Base-by-base conservation (phyloP, 64 coral and sea anemone species). In the Stichodactyla mertensii region DNA sequence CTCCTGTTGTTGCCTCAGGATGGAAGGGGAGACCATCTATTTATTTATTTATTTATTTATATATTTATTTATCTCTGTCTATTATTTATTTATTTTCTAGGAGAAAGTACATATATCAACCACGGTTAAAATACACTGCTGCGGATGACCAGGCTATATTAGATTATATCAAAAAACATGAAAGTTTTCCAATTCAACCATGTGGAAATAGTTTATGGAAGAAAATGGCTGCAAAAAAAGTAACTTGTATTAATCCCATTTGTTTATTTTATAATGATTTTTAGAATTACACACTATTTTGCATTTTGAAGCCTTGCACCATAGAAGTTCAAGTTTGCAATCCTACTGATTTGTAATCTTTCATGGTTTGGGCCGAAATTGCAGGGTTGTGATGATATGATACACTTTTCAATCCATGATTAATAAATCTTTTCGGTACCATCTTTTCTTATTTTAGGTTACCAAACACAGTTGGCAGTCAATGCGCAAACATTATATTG, bases 381-480 rank as follows among this genome's bases (percentile, higher is more conserved):
- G 36, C 36, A 45, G 36, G 1, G 3, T 45, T 45, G 36, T 45
- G 36, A 45, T 45, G 36, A 45, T 45, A 45, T 45, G 36, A 45
- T 45, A 45, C 36, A 45, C 36, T 45, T 45, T 45, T 45, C 36
- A 45, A 45, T 45, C 19, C 16, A n/a, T 80, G 7, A 54, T 55
- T 51, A 51, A 28, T 81, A 57, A 54, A 53, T 53, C 2, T 56
- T 27, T 20, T 28, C 12, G n/a, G n/a, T n/a, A n/a, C n/a, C n/a
- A 53, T 53, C 2, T 56, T 27, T 20, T 28, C 12, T 62, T 24
- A 28, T 61, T 14, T 85, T 18, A 85, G 83, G 83, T 85, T 3
- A 85, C 83, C 26, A 19, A 15, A 0, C 83, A 85, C 27, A 61
- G 16, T 16, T 85, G 83, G 83, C 83, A 85, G 54, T 85, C 83